Conservation (phyloP, 2,113 vertebrate genomes). For the Orientallactaga bullata region DNA sequence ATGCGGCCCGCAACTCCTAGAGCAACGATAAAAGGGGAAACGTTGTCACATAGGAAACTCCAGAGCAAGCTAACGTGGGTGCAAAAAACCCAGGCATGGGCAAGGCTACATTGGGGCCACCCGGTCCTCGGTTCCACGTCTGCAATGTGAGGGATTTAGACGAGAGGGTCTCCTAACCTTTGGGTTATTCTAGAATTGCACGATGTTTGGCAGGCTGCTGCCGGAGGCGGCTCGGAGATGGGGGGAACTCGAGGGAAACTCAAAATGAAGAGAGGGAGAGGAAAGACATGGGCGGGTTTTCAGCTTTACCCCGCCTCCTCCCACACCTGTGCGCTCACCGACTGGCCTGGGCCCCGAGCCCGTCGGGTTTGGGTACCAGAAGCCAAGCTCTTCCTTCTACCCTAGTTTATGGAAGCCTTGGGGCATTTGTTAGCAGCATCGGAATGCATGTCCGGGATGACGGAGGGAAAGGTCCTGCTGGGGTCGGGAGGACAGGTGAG, state of each 20-base stretch:
- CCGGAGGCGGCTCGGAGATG: neutral
- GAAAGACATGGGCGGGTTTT: constrained; percentile 52
- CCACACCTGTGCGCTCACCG: constrained; percentile 59
- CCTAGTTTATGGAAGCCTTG: neutral
- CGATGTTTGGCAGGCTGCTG: neutral
- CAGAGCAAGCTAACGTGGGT: neutral
- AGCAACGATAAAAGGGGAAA: constrained; percentile 44
- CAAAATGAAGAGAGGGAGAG: neutral
- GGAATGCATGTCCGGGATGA: neutral
- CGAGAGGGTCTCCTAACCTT: neutral
- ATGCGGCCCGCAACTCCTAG: neutral
- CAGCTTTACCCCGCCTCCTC: neutral
- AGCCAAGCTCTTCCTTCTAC: neutral
- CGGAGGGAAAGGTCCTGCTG: neutral
- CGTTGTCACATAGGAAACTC: neutral
- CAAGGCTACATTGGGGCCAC: neutral
- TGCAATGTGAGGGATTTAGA: neutral
- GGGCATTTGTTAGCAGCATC: neutral
- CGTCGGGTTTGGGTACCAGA: neutral
- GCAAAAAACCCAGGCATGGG: neutral
- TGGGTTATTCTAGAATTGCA: neutral
- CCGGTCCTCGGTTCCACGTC: neutral
- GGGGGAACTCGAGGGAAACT: neutral
- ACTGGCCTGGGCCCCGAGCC: neutral
- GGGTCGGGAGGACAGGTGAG: constrained; percentile 57